These are phyloP conservation scores for Coelinius sp. DNA, from an alignment of 2,888 invertebrate genomes.

Conservation along the genomic window DNA sequence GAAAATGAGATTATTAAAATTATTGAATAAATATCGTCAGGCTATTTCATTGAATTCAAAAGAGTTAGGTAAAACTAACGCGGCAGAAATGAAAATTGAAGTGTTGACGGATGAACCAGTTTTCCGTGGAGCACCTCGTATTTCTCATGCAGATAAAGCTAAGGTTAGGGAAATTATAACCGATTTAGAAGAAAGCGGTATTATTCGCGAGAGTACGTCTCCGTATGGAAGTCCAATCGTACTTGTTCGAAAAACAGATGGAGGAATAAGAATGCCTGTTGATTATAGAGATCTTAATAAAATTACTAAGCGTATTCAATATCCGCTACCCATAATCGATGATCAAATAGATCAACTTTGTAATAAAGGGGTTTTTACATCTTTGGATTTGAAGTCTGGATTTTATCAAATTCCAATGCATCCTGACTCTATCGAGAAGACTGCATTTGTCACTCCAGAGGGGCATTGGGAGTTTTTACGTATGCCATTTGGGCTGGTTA, in stretches of 20 bases:
- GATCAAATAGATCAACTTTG: slow-evolving; percentile 60
- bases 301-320: slow-evolving; percentile 57
- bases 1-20: not conserved
- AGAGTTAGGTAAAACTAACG: not conserved
- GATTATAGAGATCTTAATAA: slow-evolving; percentile 58
- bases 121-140: slow-evolving; percentile 37
- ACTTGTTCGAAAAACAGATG: slow-evolving; percentile 51
- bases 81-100: slow-evolving; percentile 45
- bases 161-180: slow-evolving; percentile 16
- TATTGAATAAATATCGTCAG: not conserved
- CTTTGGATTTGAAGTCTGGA: slow-evolving; percentile 54
- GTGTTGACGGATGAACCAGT: slow-evolving; percentile 36
- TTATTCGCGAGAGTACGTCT: slow-evolving; percentile 34
- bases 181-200: not conserved
- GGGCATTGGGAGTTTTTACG: slow-evolving; percentile 2
- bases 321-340: slow-evolving; percentile 63
- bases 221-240: slow-evolving; percentile 52
- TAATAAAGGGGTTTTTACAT: slow-evolving; percentile 54
- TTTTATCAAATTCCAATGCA: not conserved
- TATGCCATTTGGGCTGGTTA: not conserved
- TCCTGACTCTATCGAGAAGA: not conserved
- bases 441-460: not conserved
- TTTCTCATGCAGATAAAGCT: slow-evolving; percentile 40
- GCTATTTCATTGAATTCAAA: not conserved
- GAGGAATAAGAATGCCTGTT: slow-evolving; percentile 48